A percentile compares a stretch with the other conserved stretches of the same genome.
Evolutionary conservation across 2,888 invertebrate species (phyloP).

Genomic region (Neuroscelio doddi): DNA sequence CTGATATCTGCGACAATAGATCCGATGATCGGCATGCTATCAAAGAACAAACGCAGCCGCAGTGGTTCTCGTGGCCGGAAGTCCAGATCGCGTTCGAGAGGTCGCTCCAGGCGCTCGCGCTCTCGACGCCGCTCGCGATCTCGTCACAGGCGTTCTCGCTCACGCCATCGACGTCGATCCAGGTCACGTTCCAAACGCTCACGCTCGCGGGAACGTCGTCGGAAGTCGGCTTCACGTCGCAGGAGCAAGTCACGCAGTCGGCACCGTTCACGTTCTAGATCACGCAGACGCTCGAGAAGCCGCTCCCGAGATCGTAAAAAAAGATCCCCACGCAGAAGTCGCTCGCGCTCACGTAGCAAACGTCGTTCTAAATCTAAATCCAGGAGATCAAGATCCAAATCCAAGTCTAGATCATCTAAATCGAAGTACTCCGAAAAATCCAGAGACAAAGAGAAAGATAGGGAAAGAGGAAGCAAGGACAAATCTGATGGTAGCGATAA

Average conservation of each 20-base stretch:
- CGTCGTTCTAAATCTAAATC: constrained; percentile 75
- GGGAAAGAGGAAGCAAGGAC: constrained; percentile 58
- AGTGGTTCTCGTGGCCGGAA: constrained; percentile 72
- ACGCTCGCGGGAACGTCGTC: constrained; percentile 66
- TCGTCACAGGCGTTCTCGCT: constrained; percentile 68
- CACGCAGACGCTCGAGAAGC: constrained; percentile 68
- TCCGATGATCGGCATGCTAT: constrained; percentile 89
- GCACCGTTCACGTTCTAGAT: constrained; percentile 73
- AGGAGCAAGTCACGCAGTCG: constrained; percentile 65
- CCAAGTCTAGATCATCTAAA: constrained; percentile 69
- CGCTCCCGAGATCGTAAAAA: constrained; percentile 68
- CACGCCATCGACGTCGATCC: constrained; percentile 75
- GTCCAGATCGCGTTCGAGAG: constrained; percentile 78
- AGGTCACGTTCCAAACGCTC: constrained; percentile 72
- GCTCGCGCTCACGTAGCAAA: constrained; percentile 72
- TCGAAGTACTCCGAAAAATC: constrained; percentile 69
- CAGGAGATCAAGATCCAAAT: constrained; percentile 72
- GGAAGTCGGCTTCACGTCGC: constrained; percentile 66
- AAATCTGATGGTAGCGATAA: constrained; percentile 65
- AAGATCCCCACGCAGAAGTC: constrained; percentile 53
- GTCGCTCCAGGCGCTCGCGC: constrained; percentile 70
- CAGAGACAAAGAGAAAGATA: constrained; percentile 55
- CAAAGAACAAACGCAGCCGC: constrained; percentile 85
- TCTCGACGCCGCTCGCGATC: constrained; percentile 71
- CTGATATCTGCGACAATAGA: constrained; percentile 95